Conservation (phyloP, 2,113 vertebrate genomes). For the Heliornis fulica region DNA sequence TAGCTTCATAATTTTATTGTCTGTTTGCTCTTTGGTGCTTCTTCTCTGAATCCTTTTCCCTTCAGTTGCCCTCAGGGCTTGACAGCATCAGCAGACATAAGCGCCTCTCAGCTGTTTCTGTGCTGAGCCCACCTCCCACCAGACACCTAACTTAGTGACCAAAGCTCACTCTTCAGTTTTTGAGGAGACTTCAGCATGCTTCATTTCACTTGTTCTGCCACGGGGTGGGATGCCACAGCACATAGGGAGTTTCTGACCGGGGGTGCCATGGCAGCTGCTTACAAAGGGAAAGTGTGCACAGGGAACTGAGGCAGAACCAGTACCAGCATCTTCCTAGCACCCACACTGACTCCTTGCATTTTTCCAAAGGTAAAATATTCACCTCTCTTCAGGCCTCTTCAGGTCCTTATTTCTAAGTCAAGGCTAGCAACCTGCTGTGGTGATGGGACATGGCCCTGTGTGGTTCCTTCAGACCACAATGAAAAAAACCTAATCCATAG, state of each 20-base stretch:
- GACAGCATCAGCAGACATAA: not conserved
- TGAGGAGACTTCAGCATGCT: not conserved
- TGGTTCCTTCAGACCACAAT: not conserved
- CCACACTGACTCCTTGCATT: not conserved
- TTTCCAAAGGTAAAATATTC: not conserved
- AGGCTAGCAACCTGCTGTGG: not conserved
- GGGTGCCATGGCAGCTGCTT: not conserved
- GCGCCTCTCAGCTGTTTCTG: not conserved
- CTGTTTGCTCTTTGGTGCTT: not conserved
- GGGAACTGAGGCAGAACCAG: not conserved
- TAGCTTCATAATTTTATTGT: not conserved
- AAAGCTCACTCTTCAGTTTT: not conserved
- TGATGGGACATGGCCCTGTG: accelerated
- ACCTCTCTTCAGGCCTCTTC: not conserved
- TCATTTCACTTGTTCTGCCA: not conserved
- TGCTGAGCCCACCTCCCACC: not conserved
- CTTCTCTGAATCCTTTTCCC: not conserved
- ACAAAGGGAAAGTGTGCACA: accelerated
- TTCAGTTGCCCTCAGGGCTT: not conserved
- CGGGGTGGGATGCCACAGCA: not conserved
- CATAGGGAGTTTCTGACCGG: not conserved
- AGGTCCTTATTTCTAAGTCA: not conserved
- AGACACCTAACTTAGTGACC: not conserved
- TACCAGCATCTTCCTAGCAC: not conserved
- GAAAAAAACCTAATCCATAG: not conserved